These are phyloP conservation scores for Hylia prasina DNA, from an alignment of 2,113 vertebrate genomes.

Conservation along the genomic window DNA sequence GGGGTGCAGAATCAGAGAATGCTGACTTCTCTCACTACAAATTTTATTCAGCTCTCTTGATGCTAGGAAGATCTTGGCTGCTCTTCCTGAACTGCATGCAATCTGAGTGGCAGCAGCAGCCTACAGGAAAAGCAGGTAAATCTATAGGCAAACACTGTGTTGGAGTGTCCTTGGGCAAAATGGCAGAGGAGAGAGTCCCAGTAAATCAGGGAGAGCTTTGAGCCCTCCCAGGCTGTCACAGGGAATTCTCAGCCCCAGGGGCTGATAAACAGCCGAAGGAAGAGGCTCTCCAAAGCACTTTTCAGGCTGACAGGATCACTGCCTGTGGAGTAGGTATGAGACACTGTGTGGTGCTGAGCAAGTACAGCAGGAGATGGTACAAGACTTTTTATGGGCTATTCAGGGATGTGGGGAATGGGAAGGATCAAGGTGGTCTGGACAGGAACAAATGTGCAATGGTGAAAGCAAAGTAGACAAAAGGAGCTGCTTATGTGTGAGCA, in stretches of 20 bases:
- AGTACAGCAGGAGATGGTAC: background rate
- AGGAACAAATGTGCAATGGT: background rate
- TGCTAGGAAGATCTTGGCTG: background rate
- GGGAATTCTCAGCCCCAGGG: background rate
- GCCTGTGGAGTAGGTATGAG: background rate
- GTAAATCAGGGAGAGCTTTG: background rate
- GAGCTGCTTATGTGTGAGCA: fast-evolving
- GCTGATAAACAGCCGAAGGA: too few relatives aligned
- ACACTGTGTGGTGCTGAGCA: background rate
- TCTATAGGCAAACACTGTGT: background rate
- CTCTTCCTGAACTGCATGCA: fast-evolving
- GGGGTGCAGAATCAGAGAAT: background rate
- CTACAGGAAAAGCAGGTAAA: background rate
- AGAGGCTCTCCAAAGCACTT: background rate
- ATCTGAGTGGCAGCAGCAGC: background rate
- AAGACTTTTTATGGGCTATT: background rate
- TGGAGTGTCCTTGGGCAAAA: background rate
- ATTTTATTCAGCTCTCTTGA: background rate
- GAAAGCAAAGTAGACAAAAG: background rate
- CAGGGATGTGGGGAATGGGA: background rate
- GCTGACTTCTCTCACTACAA: background rate
- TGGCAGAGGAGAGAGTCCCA: background rate
- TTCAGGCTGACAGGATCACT: background rate
- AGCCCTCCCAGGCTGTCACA: background rate
- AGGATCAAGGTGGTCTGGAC: background rate